Evolutionary conservation across 2,888 invertebrate species (phyloP), one percentile per base, ranked within the genome.

Genomic region (Lepidocyrtoides sp.): DNA sequence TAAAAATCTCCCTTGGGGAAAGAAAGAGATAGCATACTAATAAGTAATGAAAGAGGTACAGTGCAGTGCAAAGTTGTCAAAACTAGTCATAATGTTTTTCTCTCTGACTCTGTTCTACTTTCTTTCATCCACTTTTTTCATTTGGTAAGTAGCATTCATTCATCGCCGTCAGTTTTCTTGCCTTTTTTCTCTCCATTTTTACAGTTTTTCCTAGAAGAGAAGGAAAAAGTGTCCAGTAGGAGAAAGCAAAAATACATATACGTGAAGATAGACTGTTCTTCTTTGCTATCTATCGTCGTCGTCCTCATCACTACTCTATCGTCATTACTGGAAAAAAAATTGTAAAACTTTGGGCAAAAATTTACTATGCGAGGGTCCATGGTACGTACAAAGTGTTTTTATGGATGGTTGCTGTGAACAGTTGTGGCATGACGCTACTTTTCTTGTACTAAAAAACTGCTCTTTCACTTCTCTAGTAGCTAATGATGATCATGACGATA

Each of bases 1-100:
- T 54, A 84, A 84, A 84, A 69, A 84, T 51, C 83, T 84, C 84
- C 54, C 84, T 72, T 54, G 84, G 84, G 84, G 10, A 54, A 72
- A 36, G 23, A 10, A 54, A 36, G n/a, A 41, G 60, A 36, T 51
- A 82, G 82, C 36, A 82, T 82, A 60, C 82, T 82, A 82, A 82
- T 82, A 54, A 82, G 60, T 23, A 14, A 60, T 8, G 1, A 36
- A 26, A 60, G 26, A 41, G 5, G 69, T 5, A 69, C 14, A 66
- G 32, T 32, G 23, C 2, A 44, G 20, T 0, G 44, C 1, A 48
- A 20, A 75, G 23, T 75, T 75, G 44, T 75, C 72, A 75, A 44
- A 75, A 48, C 72, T 75, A 44, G 44, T 75, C 10, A 14, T n/a
- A 41, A 41, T 23, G 23, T 48, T 26, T 75, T 0, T 44, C 29